phyloP scores from a whole-genome alignment of 2,113 vertebrate species.

The Bubo bubo region DNA sequence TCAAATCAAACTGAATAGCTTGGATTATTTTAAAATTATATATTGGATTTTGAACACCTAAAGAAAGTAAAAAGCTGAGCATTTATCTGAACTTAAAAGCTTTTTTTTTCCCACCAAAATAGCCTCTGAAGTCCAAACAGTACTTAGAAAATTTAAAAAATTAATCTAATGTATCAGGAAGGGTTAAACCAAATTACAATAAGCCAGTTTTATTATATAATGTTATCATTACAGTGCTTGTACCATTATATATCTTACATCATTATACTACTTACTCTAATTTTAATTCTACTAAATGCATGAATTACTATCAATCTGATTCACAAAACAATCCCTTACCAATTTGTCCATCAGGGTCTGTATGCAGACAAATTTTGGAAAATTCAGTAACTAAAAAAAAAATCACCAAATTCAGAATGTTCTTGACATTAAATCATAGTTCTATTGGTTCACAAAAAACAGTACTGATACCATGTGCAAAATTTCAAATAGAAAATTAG shows the following conservation, averaged over 20 bases:
- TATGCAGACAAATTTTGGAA: not conserved
- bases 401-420: not conserved
- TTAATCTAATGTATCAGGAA: not conserved
- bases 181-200: not conserved
- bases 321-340: not conserved
- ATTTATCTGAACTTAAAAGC: not conserved
- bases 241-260: not conserved
- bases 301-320: not conserved
- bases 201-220: not conserved
- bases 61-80: not conserved
- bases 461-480: not conserved
- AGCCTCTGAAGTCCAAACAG: not conserved
- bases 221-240: not conserved
- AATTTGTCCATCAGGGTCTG: not conserved
- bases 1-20: not conserved
- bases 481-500: not conserved
- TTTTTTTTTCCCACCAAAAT: not conserved
- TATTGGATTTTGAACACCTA: not conserved
- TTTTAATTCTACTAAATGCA: not conserved
- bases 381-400: not conserved
- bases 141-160: not conserved
- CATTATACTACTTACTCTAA: not conserved
- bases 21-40: not conserved
- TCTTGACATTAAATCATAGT: not conserved
- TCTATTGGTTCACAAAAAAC: not conserved